Evolutionary conservation across 2,797 vertebrate genomes (phyloP).

Genomic region (Channa striata): DNA sequence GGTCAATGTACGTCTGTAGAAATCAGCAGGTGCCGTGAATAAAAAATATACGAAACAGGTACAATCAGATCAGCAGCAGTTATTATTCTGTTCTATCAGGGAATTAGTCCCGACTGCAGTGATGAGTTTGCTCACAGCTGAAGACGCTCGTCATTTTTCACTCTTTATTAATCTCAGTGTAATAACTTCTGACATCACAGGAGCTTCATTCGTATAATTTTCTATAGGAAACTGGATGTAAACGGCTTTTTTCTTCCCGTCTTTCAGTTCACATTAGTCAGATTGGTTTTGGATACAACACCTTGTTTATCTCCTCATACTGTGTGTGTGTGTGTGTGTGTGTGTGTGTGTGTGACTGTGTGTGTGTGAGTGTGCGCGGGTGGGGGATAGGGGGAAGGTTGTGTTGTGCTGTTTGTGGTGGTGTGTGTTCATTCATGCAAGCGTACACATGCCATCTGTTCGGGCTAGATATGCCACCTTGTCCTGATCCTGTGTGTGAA

Average conservation of each 20-base stretch:
- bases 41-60: slow-evolving; percentile 30
- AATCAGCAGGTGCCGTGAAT: slow-evolving; percentile 10
- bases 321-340: slow-evolving; percentile 25
- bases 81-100: slow-evolving; percentile 40
- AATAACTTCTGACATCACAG: slow-evolving; percentile 15
- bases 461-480: slow-evolving; percentile 74
- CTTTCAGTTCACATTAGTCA: slow-evolving; percentile 44
- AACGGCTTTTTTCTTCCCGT: slow-evolving; percentile 16
- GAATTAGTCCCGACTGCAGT: slow-evolving; percentile 27
- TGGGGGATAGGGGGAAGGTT: too few species aligned
- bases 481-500: slow-evolving; percentile 58
- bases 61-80: slow-evolving; percentile 45
- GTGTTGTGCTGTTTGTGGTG: slow-evolving; percentile 20
- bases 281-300: slow-evolving; percentile 53
- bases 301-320: slow-evolving; percentile 43
- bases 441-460: slow-evolving; percentile 74
- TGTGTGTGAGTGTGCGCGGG: slow-evolving; percentile 23
- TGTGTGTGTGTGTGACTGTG: slow-evolving; percentile 7
- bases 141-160: slow-evolving; percentile 17
- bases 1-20: not conserved
- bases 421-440: slow-evolving; percentile 67
- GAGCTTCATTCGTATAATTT: slow-evolving; percentile 3
- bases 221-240: slow-evolving; percentile 10
- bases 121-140: slow-evolving; percentile 19
- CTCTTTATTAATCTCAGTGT: slow-evolving; percentile 13